These are phyloP conservation scores for Hormaphis cornu DNA, from an alignment of 1,140 invertebrate species.

Conservation along the genomic window DNA sequence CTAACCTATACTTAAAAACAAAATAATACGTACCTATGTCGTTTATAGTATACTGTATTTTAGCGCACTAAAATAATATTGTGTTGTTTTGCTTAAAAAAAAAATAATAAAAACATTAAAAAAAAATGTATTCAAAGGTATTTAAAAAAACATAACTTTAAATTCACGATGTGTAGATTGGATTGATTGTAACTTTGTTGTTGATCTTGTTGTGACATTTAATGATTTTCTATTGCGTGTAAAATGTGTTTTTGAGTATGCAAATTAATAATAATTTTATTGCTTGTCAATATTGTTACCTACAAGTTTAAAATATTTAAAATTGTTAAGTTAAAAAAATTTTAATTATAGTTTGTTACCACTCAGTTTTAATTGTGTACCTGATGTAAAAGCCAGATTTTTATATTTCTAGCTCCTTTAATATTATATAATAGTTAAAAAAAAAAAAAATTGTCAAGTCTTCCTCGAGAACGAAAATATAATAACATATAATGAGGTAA, in stretches of 20 bases:
- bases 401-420: neutral
- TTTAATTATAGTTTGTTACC: slow-evolving; percentile 1
- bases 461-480: neutral
- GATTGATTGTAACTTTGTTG: neutral
- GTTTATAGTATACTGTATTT: neutral
- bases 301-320: neutral
- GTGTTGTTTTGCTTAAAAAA: neutral
- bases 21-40: neutral
- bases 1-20: slow-evolving; percentile 7
- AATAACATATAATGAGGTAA: too few species aligned
- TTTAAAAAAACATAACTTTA: neutral
- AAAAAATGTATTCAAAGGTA: slow-evolving; percentile 1
- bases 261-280: neutral
- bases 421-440: neutral
- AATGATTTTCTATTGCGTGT: neutral
- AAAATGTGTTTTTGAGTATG: slow-evolving; percentile 12
- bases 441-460: neutral
- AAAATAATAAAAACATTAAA: neutral
- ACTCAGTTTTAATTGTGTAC: slow-evolving; percentile 12
- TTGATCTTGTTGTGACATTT: neutral
- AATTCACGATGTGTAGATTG: too few species aligned
- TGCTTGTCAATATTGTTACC: neutral
- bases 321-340: neutral
- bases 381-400: slow-evolving; percentile 1
- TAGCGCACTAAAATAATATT: neutral